Percentiles rank a stretch among this genome's conserved stretches.
phyloP scores from a whole-genome alignment of 2,797 vertebrate genomes.

The Vireo griseus region DNA sequence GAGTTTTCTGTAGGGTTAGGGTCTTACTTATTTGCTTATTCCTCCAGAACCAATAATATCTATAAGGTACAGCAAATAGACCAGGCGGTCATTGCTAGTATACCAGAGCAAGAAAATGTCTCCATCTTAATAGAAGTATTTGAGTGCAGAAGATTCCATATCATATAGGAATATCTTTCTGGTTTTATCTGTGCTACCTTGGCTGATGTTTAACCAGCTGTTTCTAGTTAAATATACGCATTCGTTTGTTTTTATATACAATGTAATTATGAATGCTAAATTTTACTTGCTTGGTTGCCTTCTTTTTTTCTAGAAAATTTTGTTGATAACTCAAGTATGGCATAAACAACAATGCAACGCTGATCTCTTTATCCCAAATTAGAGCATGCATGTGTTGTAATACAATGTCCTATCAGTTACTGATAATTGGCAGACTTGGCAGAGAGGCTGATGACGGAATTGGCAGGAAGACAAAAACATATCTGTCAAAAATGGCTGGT shows the following conservation, averaged over 20 bases:
- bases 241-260: not conserved
- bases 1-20: not conserved
- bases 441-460: not conserved
- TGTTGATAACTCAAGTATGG: not conserved
- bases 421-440: not conserved
- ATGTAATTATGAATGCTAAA: not conserved
- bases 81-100: not conserved
- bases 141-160: not conserved
- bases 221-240: not conserved
- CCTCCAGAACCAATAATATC: not conserved
- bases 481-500: not conserved
- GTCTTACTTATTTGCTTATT: not conserved
- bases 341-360: fast-evolving
- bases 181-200: not conserved
- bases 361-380: not conserved
- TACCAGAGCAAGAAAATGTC: not conserved
- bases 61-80: not conserved
- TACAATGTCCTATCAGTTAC: not conserved
- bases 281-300: not conserved
- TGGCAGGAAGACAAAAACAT: not conserved
- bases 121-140: not conserved
- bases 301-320: not conserved
- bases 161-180: not conserved
- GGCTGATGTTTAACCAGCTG: not conserved
- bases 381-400: not conserved